Conservation (phyloP, 2,113 vertebrate genomes). For the Eclectus roratus region DNA sequence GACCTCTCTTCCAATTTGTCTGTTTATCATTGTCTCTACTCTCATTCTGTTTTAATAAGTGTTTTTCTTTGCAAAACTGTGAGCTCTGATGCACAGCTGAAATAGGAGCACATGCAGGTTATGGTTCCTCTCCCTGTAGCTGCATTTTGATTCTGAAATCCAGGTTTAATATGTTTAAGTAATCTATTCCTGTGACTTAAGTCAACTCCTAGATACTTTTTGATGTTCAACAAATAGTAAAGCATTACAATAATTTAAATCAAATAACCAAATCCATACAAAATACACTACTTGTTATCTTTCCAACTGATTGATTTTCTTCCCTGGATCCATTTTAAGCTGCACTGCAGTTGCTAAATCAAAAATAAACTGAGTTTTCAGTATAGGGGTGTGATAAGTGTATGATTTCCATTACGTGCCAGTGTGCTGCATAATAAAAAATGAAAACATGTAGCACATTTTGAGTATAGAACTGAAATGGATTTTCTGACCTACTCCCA, state of each 20-base stretch:
- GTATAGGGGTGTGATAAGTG: not conserved
- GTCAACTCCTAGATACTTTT: not conserved
- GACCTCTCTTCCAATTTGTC: not conserved
- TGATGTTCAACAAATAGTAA: slow-evolving; percentile 14
- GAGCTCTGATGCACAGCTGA: not conserved
- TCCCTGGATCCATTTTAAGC: slow-evolving; percentile 16
- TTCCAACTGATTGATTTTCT: slow-evolving; percentile 48
- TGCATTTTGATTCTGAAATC: slow-evolving; percentile 10
- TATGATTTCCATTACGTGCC: not conserved
- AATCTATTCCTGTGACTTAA: not conserved
- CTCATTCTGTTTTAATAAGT: not conserved
- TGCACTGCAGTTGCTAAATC: slow-evolving; percentile 3
- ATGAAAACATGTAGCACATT: slow-evolving; percentile 10
- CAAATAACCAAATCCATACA: slow-evolving; percentile 14
- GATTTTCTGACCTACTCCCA: slow-evolving; percentile 11
- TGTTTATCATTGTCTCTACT: not conserved
- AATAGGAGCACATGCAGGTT: not conserved
- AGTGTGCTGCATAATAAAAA: not conserved
- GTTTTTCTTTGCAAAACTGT: not conserved
- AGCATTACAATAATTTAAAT: slow-evolving; percentile 34
- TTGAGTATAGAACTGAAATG: slow-evolving; percentile 47
- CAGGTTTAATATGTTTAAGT: slow-evolving; percentile 16
- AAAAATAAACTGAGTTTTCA: slow-evolving; percentile 18
- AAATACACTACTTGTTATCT: slow-evolving; percentile 29
- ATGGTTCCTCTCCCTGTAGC: not conserved